Evolutionary conservation across 2,888 invertebrate species (phyloP), one percentile per base, ranked within the genome.

Genomic region (Pachliopta kotzebuea): DNA sequence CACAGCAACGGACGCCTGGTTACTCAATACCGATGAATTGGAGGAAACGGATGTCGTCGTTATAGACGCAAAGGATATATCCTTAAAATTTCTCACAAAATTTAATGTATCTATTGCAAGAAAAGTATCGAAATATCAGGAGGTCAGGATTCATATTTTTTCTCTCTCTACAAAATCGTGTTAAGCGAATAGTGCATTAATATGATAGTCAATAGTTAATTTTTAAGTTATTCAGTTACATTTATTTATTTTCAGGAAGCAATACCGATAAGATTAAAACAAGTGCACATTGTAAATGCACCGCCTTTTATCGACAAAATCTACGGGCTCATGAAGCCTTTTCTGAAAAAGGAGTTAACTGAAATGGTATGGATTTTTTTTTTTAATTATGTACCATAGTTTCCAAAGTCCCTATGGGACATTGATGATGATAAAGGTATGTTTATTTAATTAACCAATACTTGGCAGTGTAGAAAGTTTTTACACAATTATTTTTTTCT

Each of bases 251-350:
- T 80, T 57, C 80, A 95, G 94, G 95, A 95, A 75, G 95, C 95
- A 0, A 93, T 95, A 80, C 95, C 95, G 0, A 93, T 95, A 20
- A 88, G 93, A 37, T 79, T 95, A 66, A 94, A 93, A 74, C 92
- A 93, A 74, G 93, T 95, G 21, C 95, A 95, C 75, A 79, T 95
- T 6, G 81, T 95, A 23, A 95, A 95, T 74, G 92, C 93, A 1
- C 93, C 95, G 6, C 83, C 94, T 0, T 93, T 94, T 72, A 85
- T 95, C 66, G 95, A 95, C 79, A 94, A 93, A 74, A 85, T 95
- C 21, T 86, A 93, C 74, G 88, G 84, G 0, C 81, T 95, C 0
- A 83, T 95, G 67, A 94, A 94, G 76, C 95, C 95, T 0, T 93
- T 95, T 70, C 87, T 95, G 66, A 94, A 94, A 73, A 92, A 92